Evolutionary conservation across 2,888 invertebrate species (phyloP), one percentile per base, ranked within the genome.

Genomic region (Acronicta alni): DNA sequence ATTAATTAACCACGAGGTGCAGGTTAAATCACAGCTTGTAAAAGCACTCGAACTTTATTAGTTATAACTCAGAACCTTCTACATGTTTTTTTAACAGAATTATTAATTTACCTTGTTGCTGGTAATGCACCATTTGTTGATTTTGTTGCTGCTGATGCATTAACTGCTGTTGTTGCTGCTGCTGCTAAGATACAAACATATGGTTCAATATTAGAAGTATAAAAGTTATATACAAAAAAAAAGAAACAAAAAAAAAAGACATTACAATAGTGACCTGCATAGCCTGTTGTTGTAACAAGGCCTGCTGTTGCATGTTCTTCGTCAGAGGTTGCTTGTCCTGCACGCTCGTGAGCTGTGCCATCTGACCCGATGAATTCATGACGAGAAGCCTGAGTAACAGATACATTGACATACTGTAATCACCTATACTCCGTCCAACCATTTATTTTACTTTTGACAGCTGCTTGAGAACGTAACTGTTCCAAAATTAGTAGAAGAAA

Each of bases 331-430:
- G 95, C 91, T 87, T 96, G 92, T 87, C 96, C 85, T 82, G 95
- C 81, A 89, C 78, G 58, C 83, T 88, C 1, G 91, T 79, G 4
- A 95, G 91, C 81, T 95, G 95, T 0, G 94, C 87, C 93, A 95
- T 95, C 51, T 95, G 95, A 0, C 95, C 95, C 18, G 92, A 86
- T 0, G 95, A 86, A 75, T 95, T 95, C 95, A 96, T 95, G 51
- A 96, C 91, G 54, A 95, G 73, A 82, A 95, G 88, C 75, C 95
- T 95, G 81, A 0, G 71, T 72, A 42, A 18, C 20, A 45, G 7
- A 38, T 37, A 1, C 7, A 20, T 26, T 35, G 15, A 12, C 10
- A 16, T 6, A 18, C 8, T 8, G 58, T 15, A 55, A 8, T 15
- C 8, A 48, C 8, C 10, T 10, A n/a, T n/a, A n/a, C n/a, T n/a